phyloP scores from a whole-genome alignment of 2,888 invertebrate species.

The Anticlea derivata region DNA sequence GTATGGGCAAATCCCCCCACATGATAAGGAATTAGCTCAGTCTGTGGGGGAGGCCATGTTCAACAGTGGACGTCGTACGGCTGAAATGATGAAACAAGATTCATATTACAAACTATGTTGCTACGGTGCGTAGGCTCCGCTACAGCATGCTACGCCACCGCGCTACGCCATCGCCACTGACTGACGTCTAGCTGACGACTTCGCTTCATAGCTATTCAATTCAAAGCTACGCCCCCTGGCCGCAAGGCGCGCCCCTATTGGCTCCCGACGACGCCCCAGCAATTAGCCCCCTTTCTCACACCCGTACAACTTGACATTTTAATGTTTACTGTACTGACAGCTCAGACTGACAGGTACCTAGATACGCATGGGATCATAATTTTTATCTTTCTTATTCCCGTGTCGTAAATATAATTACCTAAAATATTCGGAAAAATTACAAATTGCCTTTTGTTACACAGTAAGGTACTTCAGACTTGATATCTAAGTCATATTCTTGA shows the following conservation, averaged over 20 bases:
- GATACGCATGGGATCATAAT: constrained; percentile 35
- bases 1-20: too few species aligned
- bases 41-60: too few species aligned
- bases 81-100: too few species aligned
- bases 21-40: too few species aligned
- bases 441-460: too few species aligned
- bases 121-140: constrained; percentile 1
- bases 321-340: constrained; percentile 70
- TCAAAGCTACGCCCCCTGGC: constrained; percentile 65
- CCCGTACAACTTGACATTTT: constrained; percentile 76
- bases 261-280: constrained; percentile 68
- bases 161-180: too few species aligned
- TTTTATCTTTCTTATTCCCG: background rate
- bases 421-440: background rate
- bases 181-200: constrained; percentile 49
- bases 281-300: constrained; percentile 70
- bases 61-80: too few species aligned
- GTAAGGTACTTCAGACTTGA: too few species aligned
- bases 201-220: constrained; percentile 75
- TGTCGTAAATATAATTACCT: too few species aligned
- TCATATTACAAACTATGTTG: too few species aligned
- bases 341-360: too few species aligned
- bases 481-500: too few species aligned
- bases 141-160: constrained; percentile 16
- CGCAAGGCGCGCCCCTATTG: constrained; percentile 61